Base-by-base conservation (phyloP, 2,888 invertebrate genomes). In the Lordiphosa andalusiaca region DNA sequence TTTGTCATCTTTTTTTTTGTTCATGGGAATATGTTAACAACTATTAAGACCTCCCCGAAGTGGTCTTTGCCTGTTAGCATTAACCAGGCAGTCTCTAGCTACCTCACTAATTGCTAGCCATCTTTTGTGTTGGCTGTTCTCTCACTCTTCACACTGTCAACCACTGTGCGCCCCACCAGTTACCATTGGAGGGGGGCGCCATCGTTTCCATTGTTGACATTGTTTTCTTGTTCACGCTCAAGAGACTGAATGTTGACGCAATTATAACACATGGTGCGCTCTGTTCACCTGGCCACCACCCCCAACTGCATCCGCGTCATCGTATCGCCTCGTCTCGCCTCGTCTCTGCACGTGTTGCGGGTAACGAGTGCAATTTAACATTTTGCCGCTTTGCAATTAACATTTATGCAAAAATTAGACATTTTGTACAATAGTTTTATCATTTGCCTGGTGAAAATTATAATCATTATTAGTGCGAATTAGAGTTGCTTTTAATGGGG, bases 121-220 rank as follows among this genome's bases (percentile, higher is more conserved):
- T 7, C n/a, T 35, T 12, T 36, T 44, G 33, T 40, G 16, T 21
- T 49, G 10, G 49, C 25, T 13, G 23, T 39, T 10, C 12, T 30
- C 30, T 9, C 10, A 12, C 25, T 19, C n/a, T 41, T 25, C 25
- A 25, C 25, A 25, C 25, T 25, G 25, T 25, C 25, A 25, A 25
- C 25, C 25, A 25, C 25, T 25, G n/a, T n/a, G n/a, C 21, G 13
- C 23, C 12, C 48, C 59, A 67, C 47, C 55, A 16, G 36, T 49
- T 36, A 53, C 64, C 57, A 57, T 65, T 30, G 30, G 65, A 53
- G 54, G 38, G n/a, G n/a, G n/a, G n/a, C n/a, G 52, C 70, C 64
- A 82, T 67, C 67, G 57, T 68, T 62, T 56, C 47, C 61, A 74
- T 82, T 76, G 75, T 76, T 76, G 71, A 76, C 80, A 82, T 82